Base-by-base conservation (phyloP, 2,113 vertebrate species). In the Triplophysa tibetana region DNA sequence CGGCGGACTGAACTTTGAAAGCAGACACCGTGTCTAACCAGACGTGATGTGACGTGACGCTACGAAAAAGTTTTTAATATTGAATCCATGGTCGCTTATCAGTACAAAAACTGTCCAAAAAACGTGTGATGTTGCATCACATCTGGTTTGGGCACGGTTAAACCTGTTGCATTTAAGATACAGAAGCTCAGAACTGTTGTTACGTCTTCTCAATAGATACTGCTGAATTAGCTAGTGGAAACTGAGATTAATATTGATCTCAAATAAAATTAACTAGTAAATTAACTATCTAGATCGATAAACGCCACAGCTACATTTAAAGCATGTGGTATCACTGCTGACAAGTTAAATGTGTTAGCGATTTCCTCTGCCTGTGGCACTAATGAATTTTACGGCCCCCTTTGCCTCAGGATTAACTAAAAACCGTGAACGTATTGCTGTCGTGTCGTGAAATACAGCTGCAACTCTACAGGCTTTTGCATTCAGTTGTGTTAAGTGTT, bases 211-310 rank as follows among this genome's bases (percentile, higher is more conserved):
- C 29, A 19, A 33, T 41, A 10, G 50, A 26, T 50, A 67, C 76
- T 41, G 38, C 68, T 54, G 19, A 80, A 79, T 66, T 64, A 52
- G 69, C 33, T 63, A 52, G 33, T 48, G 19, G 41, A 70, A 45
- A 21, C 60, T 26, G n/a, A 72, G 74, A 73, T 83, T 66, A 67
- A 69, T 29, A 77, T 80, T 73, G 78, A 83, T 77, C 82, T 38
- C 2, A 50, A 77, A 10, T 50, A 1, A 77, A 80, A 83, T 75
- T 43, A 80, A 83, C 68, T 58, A 67, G 52, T 77, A 73, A 80
- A 83, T 83, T 29, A 77, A 76, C 66, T 75, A 66, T 2, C 14
- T 16, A 50, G 45, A 77, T 81, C 74, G 64, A 81, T 77, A 56
- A 82, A 12, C 21, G 13, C 29, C 62, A 41, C 24, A n/a, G 23